A percentile compares a stretch with the other conserved stretches of the same genome.
These are phyloP conservation scores for Trichacis sp. DNA, from an alignment of 2,888 invertebrate species.

Conservation along the genomic window DNA sequence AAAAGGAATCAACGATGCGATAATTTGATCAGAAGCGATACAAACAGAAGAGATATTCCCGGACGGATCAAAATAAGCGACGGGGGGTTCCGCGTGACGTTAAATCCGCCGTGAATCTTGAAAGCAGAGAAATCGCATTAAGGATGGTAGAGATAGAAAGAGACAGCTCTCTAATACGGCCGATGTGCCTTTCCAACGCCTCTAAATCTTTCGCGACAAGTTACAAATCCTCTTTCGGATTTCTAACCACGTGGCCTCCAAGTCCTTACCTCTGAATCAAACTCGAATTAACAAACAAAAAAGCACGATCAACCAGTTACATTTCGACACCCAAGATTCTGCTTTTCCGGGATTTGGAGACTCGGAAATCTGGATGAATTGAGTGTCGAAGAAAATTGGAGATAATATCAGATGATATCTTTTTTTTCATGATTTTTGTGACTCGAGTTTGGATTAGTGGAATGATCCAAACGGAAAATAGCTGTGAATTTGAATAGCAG, in stretches of 20 bases:
- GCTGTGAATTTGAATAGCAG: too few species aligned
- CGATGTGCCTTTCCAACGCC: slow-evolving; percentile 33
- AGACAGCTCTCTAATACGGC: slow-evolving; percentile 28
- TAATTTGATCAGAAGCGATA: slow-evolving; percentile 39
- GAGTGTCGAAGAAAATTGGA: too few species aligned
- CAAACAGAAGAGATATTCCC: slow-evolving; percentile 34
- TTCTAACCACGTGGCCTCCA: slow-evolving; percentile 41
- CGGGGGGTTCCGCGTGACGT: slow-evolving; percentile 37
- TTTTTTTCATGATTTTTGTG: too few species aligned
- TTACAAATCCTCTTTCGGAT: slow-evolving; percentile 54
- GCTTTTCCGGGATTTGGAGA: too few species aligned
- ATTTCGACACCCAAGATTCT: too few species aligned
- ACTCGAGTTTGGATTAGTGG: too few species aligned
- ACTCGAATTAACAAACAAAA: slow-evolving; percentile 23
- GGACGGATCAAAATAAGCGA: slow-evolving; percentile 40
- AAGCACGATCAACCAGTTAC: too few species aligned
- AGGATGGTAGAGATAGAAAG: slow-evolving; percentile 34
- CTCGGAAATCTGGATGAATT: too few species aligned
- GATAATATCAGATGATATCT: too few species aligned
- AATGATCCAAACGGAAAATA: too few species aligned
- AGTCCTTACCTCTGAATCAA: slow-evolving; percentile 22
- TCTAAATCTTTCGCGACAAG: slow-evolving; percentile 56
- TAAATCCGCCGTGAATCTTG: slow-evolving; percentile 44
- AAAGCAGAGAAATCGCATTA: slow-evolving; percentile 49
- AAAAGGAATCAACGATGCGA: slow-evolving; percentile 34